These are phyloP conservation scores for Epinotia brunnichana DNA, from an alignment of 2,888 invertebrate species.

Conservation along the genomic window DNA sequence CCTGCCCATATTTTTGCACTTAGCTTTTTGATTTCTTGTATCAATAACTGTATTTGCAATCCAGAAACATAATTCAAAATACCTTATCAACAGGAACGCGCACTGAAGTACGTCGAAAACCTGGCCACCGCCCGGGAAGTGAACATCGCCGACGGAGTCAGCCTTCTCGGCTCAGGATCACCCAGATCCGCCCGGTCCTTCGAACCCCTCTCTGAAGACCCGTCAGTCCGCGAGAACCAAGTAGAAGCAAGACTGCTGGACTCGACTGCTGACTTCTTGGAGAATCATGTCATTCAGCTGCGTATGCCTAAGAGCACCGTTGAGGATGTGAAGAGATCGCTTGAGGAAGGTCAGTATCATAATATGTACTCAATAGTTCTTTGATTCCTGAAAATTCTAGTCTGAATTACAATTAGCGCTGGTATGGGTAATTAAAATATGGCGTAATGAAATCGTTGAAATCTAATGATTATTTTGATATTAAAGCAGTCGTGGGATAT, in stretches of 20 bases:
- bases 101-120: conserved; percentile 87
- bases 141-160: conserved; percentile 84
- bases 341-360: conserved; percentile 89
- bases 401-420: background rate
- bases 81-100: conserved; percentile 84
- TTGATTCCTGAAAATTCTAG: background rate
- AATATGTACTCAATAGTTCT: background rate
- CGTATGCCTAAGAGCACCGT: conserved; percentile 90
- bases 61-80: background rate
- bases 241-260: conserved; percentile 90
- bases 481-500: background rate
- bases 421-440: background rate
- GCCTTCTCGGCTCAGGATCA: conserved; percentile 74
- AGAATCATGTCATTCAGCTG: conserved; percentile 91
- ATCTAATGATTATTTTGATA: background rate
- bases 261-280: conserved; percentile 89
- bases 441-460: background rate
- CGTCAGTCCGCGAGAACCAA: conserved; percentile 88
- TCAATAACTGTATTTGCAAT: background rate
- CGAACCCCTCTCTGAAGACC: conserved; percentile 88
- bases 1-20: too few species aligned
- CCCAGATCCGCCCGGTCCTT: conserved; percentile 84
- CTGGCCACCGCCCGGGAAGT: conserved; percentile 81
- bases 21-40: too few species aligned
- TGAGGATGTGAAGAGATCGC: conserved; percentile 89